Conservation (phyloP, 2,113 vertebrate species). For the Gobiocypris rarus region DNA sequence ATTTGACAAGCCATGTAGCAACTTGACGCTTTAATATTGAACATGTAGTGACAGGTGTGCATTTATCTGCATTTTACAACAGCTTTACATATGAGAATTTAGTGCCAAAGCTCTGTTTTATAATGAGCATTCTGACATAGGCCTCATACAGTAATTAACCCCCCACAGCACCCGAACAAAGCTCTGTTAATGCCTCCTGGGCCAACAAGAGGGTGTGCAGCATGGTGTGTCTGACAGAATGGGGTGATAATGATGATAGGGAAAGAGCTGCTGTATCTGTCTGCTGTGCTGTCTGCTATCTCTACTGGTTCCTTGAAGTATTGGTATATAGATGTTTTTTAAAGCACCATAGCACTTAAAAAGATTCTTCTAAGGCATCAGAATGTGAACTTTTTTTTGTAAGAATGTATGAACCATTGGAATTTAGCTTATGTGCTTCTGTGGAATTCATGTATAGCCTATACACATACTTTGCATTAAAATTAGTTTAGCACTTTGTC, state of each 20-base stretch:
- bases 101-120: slow-evolving; percentile 2
- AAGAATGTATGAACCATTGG: background rate
- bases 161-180: slow-evolving; percentile 14
- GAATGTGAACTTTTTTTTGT: background rate
- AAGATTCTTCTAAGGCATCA: background rate
- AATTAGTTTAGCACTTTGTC: background rate
- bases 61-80: slow-evolving; percentile 12
- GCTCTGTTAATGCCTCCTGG: background rate
- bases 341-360: slow-evolving; percentile 2
- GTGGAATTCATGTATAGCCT: background rate
- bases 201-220: slow-evolving; percentile 21
- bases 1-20: background rate
- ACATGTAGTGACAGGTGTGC: background rate
- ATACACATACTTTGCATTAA: slow-evolving; percentile 7
- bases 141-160: slow-evolving; percentile 28
- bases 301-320: background rate
- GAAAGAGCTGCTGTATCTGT: slow-evolving; percentile 23
- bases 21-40: background rate
- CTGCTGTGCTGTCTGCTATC: slow-evolving; percentile 17
- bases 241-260: slow-evolving; percentile 28
- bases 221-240: slow-evolving; percentile 33
- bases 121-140: slow-evolving; percentile 22
- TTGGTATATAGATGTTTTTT: background rate
- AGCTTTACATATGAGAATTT: background rate
- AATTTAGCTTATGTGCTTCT: background rate